These are phyloP conservation scores for Esox masquinongy DNA, from an alignment of 2,797 vertebrate genomes.

Conservation along the genomic window DNA sequence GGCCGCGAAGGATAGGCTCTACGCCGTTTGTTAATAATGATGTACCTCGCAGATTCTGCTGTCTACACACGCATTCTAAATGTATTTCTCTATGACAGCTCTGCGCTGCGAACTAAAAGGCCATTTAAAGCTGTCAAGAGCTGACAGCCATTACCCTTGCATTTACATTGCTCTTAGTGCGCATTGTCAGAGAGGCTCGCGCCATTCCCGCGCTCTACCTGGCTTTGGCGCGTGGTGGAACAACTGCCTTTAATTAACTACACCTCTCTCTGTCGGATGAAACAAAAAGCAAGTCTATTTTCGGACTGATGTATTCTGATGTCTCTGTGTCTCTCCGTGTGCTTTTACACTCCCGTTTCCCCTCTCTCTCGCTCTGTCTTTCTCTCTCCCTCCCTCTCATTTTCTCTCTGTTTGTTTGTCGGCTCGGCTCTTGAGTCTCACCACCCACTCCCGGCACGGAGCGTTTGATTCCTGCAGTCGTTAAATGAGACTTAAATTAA, in stretches of 20 bases:
- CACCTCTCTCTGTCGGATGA: conserved; percentile 66
- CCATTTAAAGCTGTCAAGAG: conserved; percentile 71
- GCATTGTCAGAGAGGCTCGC: conserved; percentile 82
- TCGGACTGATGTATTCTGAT: conserved; percentile 57
- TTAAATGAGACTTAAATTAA: conserved; percentile 62
- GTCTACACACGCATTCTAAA: conserved; percentile 45
- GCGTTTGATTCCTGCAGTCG: conserved; percentile 49
- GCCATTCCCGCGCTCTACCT: conserved; percentile 77
- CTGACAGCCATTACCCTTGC: conserved; percentile 86
- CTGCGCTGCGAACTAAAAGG: conserved; percentile 53
- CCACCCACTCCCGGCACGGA: conserved; percentile 34
- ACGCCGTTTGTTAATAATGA: conserved; percentile 52
- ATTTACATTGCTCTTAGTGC: conserved; percentile 87
- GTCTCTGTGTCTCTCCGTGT: conserved; percentile 57
- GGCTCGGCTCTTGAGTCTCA: conserved; percentile 28
- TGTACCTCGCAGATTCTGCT: conserved; percentile 44
- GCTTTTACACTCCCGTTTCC: background rate
- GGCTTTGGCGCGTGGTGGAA: conserved; percentile 65
- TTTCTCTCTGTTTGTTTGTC: conserved; percentile 57
- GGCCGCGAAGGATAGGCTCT: background rate
- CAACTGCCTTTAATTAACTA: conserved; percentile 83
- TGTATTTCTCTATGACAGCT: conserved; percentile 54
- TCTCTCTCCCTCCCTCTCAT: conserved; percentile 30
- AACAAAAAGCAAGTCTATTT: conserved; percentile 57
- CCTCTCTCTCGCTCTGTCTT: conserved; percentile 28